Conservation (phyloP, 1,140 invertebrate species). For the Hyles vespertilio region DNA sequence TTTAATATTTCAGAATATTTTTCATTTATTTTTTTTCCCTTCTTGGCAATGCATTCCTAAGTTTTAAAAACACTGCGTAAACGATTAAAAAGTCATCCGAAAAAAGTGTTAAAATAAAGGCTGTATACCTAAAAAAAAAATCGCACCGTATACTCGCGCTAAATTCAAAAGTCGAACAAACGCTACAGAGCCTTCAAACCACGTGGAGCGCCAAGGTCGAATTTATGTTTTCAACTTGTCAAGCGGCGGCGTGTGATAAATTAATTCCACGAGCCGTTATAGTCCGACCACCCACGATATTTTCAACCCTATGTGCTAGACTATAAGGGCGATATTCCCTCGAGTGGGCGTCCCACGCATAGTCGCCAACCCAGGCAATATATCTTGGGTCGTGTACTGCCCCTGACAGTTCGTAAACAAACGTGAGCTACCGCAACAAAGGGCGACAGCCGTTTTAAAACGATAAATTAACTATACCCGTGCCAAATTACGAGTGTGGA, state of each 20-base stretch:
- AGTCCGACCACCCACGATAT: constrained; percentile 20
- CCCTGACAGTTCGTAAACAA: constrained; percentile 76
- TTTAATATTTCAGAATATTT: no score
- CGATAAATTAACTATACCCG: constrained; percentile 21
- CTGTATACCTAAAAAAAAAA: neutral
- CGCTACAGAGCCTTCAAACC: constrained; percentile 37
- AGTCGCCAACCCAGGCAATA: constrained; percentile 75
- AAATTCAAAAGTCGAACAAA: constrained; percentile 2
- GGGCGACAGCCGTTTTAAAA: constrained; percentile 37
- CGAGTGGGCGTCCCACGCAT: constrained; percentile 53
- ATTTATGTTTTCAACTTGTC: constrained; percentile 77
- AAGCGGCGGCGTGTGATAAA: constrained; percentile 75
- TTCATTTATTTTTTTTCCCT: no score
- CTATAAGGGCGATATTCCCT: constrained; percentile 36
- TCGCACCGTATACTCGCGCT: constrained; percentile 14
- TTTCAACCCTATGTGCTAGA: constrained; percentile 26
- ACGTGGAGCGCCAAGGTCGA: constrained; percentile 74
- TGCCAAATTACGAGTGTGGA: constrained; percentile 13
- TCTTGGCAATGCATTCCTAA: no score
- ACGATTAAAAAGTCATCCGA: no score
- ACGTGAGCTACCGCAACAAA: constrained; percentile 73
- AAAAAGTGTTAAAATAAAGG: no score
- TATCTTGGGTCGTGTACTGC: constrained; percentile 74
- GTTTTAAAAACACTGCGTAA: no score
- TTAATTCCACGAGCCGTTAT: constrained; percentile 74